A percentile compares a stretch with the other conserved stretches of the same genome.
Conservation (phyloP, 2,113 vertebrate species). For the Aptenodytes patagonicus region DNA sequence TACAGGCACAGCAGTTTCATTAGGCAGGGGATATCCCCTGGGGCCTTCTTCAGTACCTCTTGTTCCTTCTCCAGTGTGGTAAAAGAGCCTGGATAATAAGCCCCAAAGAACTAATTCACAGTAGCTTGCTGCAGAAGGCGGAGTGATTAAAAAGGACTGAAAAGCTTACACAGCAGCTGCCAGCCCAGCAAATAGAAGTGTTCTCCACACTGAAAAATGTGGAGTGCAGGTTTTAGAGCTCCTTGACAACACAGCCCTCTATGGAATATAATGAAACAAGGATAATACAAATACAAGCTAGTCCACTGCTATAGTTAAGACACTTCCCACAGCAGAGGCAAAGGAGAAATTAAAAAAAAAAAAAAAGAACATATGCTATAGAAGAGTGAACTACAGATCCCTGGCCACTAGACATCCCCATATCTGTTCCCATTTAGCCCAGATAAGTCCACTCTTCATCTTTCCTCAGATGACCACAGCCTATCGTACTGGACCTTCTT, state of each 20-base stretch:
- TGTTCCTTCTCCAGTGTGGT: background rate
- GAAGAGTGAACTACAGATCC: background rate
- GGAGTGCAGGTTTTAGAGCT: background rate
- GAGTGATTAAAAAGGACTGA: slow-evolving; percentile 6
- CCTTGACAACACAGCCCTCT: slow-evolving; percentile 3
- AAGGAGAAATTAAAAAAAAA: background rate
- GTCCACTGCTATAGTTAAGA: background rate
- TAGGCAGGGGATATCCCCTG: background rate
- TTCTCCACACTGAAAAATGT: background rate
- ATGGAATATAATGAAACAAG: background rate
- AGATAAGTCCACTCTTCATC: background rate
- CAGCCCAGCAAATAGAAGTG: background rate
- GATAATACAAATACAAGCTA: background rate
- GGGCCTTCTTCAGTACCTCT: background rate
- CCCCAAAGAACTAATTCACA: background rate
- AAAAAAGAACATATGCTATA: fast-evolving
- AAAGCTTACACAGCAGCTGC: slow-evolving; percentile 18
- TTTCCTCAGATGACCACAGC: background rate
- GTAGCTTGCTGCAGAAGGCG: background rate
- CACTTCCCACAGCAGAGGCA: background rate
- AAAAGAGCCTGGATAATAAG: slow-evolving; percentile 12
- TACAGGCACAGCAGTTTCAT: background rate
- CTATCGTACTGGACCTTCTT: background rate
- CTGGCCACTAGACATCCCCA: background rate
- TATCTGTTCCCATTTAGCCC: background rate